Evolutionary conservation across 2,888 invertebrate genomes (phyloP).

Genomic region (Pammene fasciana): DNA sequence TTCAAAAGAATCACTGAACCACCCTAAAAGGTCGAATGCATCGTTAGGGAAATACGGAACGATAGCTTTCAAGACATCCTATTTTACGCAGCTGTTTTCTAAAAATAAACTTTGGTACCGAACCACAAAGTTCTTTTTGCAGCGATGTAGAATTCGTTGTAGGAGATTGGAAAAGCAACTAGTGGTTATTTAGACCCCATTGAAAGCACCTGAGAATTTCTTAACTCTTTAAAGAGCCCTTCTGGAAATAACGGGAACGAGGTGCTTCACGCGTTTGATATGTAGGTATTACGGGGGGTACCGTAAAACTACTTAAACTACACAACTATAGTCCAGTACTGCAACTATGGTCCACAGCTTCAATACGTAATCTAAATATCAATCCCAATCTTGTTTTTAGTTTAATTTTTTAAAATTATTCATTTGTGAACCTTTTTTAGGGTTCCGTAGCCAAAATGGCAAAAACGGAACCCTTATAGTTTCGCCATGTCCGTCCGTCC

Average conservation of each 20-base stretch:
- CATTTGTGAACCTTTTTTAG: too few relatives aligned
- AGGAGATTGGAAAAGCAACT: neutral
- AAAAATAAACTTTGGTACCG: neutral
- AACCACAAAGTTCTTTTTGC: neutral
- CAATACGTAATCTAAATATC: too few relatives aligned
- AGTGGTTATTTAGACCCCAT: neutral
- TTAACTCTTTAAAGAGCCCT: neutral
- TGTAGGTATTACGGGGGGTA: too few relatives aligned
- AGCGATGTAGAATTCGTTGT: neutral
- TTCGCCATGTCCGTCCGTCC: too few relatives aligned
- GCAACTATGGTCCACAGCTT: too few relatives aligned
- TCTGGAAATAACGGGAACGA: neutral
- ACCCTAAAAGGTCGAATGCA: neutral
- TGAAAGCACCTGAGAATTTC: constrained; percentile 9
- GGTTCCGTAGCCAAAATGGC: too few relatives aligned
- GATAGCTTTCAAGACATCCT: neutral
- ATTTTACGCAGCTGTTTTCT: neutral
- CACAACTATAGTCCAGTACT: too few relatives aligned
- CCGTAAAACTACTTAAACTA: too few relatives aligned
- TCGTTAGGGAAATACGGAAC: neutral
- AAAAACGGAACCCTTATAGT: too few relatives aligned
- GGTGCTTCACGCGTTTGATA: neutral
- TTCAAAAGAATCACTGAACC: constrained; percentile 13
- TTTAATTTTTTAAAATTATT: too few relatives aligned
- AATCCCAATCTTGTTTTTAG: too few relatives aligned